These are phyloP conservation scores for Spea multiplicata DNA, from an alignment of 2,113 vertebrate species.

Conservation along the genomic window DNA sequence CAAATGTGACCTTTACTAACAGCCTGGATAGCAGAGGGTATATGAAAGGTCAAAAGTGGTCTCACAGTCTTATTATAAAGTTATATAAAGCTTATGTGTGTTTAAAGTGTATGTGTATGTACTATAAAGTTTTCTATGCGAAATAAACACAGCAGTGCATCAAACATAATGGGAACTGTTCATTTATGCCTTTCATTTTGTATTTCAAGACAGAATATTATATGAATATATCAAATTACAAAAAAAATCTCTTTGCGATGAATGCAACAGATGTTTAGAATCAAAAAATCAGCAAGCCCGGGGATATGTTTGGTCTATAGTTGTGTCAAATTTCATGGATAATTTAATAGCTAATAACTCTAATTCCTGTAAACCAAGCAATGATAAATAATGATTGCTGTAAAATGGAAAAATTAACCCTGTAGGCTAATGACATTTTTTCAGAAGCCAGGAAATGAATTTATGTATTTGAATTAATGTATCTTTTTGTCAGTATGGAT, in stretches of 20 bases:
- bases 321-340: slow-evolving; percentile 79
- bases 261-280: slow-evolving; percentile 77
- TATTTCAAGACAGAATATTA: neutral
- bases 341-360: slow-evolving; percentile 83
- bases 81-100: too few species aligned
- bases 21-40: too few species aligned
- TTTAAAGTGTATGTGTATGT: too few species aligned
- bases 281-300: slow-evolving; percentile 75
- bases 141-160: too few species aligned
- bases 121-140: too few species aligned
- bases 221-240: slow-evolving; percentile 74
- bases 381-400: slow-evolving; percentile 75
- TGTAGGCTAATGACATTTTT: slow-evolving; percentile 62
- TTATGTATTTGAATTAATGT: slow-evolving; percentile 63
- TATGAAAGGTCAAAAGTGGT: too few species aligned
- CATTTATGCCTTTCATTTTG: neutral
- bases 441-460: slow-evolving; percentile 62
- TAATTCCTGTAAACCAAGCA: slow-evolving; percentile 73
- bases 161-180: too few species aligned
- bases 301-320: slow-evolving; percentile 77
- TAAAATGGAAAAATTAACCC: slow-evolving; percentile 73
- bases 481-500: slow-evolving; percentile 59
- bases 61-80: too few species aligned
- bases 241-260: slow-evolving; percentile 63
- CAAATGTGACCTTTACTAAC: too few species aligned